Base-by-base conservation (phyloP, 2,797 vertebrate genomes). In the Euthynnus affinis region DNA sequence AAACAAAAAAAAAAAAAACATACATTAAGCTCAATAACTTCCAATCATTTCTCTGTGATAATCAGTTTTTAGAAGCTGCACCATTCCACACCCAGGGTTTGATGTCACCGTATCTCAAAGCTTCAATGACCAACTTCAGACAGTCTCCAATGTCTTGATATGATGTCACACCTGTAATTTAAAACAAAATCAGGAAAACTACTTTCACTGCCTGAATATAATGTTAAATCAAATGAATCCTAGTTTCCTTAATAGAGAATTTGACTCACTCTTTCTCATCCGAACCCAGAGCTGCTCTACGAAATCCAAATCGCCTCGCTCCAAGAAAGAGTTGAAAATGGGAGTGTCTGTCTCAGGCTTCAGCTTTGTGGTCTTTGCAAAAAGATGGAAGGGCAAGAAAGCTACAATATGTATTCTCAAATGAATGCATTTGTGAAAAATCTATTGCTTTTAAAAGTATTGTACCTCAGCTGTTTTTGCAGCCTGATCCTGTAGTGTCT, bases 281-380 rank as follows among this genome's bases (percentile, higher is more conserved):
- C 91, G 96, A 89, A 96, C 96, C 98, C 98, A 99, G 4, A 99
- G 91, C 59, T 98, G 96, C 76, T 99, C 98, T 40, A 96, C 95
- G 90, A 99, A 99, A 91, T 99, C 98, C 42, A 99, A 94, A 87
- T 98, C 96, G 12, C 96, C 96, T 74, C 98, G 94, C 73, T 96
- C 95, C 74, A 94, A 93, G 78, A 97, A 90, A 5, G 92, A 87
- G 70, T 93, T 95, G 82, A 96, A 96, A 13, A 97, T 93, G 14
- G 94, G 92, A 27, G 89, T 87, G 48, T 96, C 95, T 2, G 86
- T 89, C 20, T 95, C 95, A 63, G 93, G 71, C 73, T 93, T 94
- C 89, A 89, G 9, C 92, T 92, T 96, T 95, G 83, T 13, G 87
- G 57, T 25, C 91, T 93, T 87, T 25, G 42, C 71, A 34, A 55